phyloP scores from a whole-genome alignment of 2,113 vertebrate species.

The Notarius quadriscutis region DNA sequence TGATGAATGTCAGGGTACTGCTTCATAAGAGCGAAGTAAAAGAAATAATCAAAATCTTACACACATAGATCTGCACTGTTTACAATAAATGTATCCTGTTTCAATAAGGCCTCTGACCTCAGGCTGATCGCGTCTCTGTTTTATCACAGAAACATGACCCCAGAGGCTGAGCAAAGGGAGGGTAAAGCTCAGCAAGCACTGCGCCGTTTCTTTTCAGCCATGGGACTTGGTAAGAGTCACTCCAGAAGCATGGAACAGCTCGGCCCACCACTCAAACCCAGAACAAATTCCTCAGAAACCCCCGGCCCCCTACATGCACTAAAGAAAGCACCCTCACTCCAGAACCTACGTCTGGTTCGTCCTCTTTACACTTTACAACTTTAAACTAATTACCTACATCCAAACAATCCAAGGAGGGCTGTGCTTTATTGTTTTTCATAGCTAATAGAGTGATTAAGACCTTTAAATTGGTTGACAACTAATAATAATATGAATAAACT shows the following conservation, averaged over 20 bases:
- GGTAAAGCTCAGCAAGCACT: slow-evolving; percentile 65
- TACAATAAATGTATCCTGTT: background rate
- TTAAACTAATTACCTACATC: background rate
- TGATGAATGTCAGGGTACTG: background rate
- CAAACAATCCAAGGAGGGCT: background rate
- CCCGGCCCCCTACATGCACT: slow-evolving; percentile 12
- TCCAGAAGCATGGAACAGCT: slow-evolving; percentile 82
- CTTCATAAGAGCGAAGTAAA: background rate
- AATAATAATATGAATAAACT: background rate
- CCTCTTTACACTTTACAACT: no score
- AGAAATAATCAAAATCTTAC: background rate
- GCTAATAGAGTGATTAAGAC: background rate
- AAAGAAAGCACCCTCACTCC: slow-evolving; percentile 78
- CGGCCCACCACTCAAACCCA: background rate
- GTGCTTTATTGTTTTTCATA: background rate
- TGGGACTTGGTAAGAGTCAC: slow-evolving; percentile 74
- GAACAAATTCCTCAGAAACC: background rate
- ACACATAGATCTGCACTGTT: background rate
- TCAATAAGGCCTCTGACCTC: background rate
- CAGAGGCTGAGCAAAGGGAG: slow-evolving; percentile 40
- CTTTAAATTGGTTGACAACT: background rate
- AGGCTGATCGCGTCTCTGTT: background rate
- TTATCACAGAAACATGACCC: background rate
- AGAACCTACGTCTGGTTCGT: slow-evolving; percentile 78
- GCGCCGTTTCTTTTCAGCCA: slow-evolving; percentile 77